phyloP scores from a whole-genome alignment of 2,113 vertebrate genomes.

The Istiophorus platypterus region DNA sequence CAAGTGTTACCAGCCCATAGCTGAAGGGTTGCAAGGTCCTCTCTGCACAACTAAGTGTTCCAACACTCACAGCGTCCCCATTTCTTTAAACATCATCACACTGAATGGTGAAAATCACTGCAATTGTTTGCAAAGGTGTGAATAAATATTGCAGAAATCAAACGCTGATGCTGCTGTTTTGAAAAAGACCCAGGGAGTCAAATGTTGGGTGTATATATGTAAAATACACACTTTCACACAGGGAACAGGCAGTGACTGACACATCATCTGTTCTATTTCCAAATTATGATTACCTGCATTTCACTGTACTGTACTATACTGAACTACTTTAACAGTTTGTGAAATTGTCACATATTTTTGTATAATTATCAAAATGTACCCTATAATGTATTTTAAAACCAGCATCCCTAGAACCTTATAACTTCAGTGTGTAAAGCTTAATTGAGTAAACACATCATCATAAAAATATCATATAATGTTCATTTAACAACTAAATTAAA shows the following conservation, averaged over 20 bases:
- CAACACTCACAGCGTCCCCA: slow-evolving; percentile 74
- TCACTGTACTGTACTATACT: neutral
- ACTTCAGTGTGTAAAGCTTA: neutral
- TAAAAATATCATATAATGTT: neutral
- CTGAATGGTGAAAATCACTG: slow-evolving; percentile 77
- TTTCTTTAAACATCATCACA: slow-evolving; percentile 79
- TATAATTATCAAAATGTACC: neutral
- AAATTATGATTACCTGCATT: neutral
- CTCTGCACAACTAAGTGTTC: slow-evolving; percentile 75
- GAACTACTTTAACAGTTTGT: neutral
- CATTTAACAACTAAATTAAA: slow-evolving; percentile 17
- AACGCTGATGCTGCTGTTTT: slow-evolving; percentile 58
- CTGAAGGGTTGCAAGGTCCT: slow-evolving; percentile 81
- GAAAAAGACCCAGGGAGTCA: slow-evolving; percentile 26
- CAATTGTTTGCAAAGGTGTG: slow-evolving; percentile 81
- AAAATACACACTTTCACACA: slow-evolving; percentile 18
- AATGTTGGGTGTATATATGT: slow-evolving; percentile 39
- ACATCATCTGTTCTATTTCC: slow-evolving; percentile 15
- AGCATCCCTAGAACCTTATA: slow-evolving; percentile 7
- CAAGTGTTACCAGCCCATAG: slow-evolving; percentile 81
- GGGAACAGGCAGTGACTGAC: neutral
- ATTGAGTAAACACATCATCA: neutral
- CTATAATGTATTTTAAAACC: slow-evolving; percentile 20
- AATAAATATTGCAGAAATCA: slow-evolving; percentile 80
- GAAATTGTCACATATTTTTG: neutral